A percentile compares a stretch with the other conserved stretches of the same genome.
Conservation (phyloP, 2,113 vertebrate genomes). For the Sebastes fasciatus region DNA sequence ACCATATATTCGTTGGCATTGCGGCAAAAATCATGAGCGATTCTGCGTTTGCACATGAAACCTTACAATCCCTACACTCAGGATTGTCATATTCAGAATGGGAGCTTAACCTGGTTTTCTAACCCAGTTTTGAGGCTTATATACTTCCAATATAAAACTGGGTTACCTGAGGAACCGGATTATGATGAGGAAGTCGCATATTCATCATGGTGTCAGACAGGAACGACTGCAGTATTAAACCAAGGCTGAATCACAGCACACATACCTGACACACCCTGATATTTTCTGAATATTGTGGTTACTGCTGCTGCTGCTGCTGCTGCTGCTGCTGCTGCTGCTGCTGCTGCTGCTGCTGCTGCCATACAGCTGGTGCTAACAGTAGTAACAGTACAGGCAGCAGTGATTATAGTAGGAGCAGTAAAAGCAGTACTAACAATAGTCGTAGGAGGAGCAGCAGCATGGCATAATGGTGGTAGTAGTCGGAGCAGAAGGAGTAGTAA, state of each 20-base stretch:
- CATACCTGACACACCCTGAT: conserved; percentile 38
- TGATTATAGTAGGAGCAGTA: not conserved
- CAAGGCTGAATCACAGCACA: not conserved
- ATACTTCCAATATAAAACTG: not conserved
- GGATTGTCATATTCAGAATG: not conserved
- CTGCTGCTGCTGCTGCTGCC: not conserved
- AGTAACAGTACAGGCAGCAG: not conserved
- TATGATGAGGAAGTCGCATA: not conserved
- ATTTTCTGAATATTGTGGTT: no score
- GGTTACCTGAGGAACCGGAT: conserved; percentile 21
- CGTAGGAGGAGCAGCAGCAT: no score
- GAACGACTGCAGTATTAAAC: not conserved
- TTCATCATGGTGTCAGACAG: not conserved
- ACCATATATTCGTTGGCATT: no score
- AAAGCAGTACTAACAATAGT: not conserved
- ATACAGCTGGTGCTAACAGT: not conserved
- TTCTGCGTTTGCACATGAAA: not conserved
- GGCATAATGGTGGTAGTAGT: no score
- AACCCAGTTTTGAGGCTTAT: conserved; percentile 9
- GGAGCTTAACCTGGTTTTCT: conserved; percentile 38
- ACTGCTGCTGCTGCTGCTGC: not conserved
- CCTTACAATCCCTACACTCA: no score
- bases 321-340: no score
- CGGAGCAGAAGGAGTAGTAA: no score
- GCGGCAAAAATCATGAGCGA: no score